Conservation (phyloP, 2,888 invertebrate species). For the Scrobipalpa atriplicella region DNA sequence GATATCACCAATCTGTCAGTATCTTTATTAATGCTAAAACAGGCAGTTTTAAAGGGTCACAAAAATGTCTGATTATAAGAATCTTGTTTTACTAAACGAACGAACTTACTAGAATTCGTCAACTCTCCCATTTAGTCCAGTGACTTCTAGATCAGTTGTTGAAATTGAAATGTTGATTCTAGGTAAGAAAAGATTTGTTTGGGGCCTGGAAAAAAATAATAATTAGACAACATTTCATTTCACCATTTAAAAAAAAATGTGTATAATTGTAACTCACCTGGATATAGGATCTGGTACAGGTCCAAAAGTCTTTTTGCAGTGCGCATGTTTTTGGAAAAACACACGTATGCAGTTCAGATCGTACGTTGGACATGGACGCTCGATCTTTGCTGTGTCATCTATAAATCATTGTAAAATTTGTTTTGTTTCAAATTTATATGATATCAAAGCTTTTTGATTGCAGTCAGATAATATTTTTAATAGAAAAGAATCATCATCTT, state of each 20-base stretch:
- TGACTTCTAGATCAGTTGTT: background rate
- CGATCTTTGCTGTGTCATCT: slow-evolving; percentile 18
- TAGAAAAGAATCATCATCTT: background rate
- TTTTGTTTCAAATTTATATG: too few species aligned
- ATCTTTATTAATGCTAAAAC: slow-evolving; percentile 43
- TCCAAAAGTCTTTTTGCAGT: slow-evolving; percentile 18
- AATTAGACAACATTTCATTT: too few species aligned
- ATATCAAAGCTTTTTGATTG: too few species aligned
- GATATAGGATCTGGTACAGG: slow-evolving; percentile 28
- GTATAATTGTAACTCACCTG: background rate
- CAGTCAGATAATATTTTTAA: background rate
- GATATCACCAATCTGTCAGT: slow-evolving; percentile 46
- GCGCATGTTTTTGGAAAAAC: slow-evolving; percentile 18
- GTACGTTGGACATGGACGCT: slow-evolving; percentile 36
- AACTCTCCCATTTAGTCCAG: slow-evolving; percentile 30
- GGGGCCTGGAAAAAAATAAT: background rate
- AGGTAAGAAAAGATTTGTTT: background rate
- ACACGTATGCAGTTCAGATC: slow-evolving; percentile 27
- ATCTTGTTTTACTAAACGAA: background rate
- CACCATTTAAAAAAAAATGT: background rate
- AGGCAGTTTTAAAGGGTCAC: too few species aligned
- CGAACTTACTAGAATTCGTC: slow-evolving; percentile 37
- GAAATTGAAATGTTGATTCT: slow-evolving; percentile 17
- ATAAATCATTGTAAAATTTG: background rate
- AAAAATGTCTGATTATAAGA: too few species aligned